Evolutionary conservation across 2,797 vertebrate genomes (phyloP), one percentile per base, ranked within the genome.

Genomic region (Amniataba percoides): DNA sequence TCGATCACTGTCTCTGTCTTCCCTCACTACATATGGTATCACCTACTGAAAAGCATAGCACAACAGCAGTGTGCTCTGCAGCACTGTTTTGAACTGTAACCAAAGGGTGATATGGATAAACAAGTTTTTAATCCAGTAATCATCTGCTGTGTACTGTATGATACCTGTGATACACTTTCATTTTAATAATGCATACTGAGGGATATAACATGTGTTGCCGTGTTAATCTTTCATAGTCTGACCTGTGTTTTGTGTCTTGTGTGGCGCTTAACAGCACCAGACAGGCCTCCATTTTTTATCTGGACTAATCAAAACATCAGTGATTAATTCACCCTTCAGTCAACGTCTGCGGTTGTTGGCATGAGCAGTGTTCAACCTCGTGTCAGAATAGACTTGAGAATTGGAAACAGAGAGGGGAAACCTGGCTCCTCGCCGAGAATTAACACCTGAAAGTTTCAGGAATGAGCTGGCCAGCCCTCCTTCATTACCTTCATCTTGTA

Each of bases 231-330:
- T 34, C 10, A 46, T 18, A n/a, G 53, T 73, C 21, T 67, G 58
- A 49, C 14, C 7, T 61, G 58, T 59, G 64, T 39, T 46, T 45
- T 75, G 66, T 21, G 1, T 69, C 52, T 57, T 72, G 8, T 68
- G 56, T 70, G 1, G 71, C 43, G 70, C 43, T 42, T 67, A 56
- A 74, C 52, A 72, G 6, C 62, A 58, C 36, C 60, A 66, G 31
- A 62, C 60, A 61, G 72, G 21, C 53, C 27, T 21, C 16, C 60
- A 74, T 62, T 71, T 13, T 45, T 71, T 58, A 84, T 76, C 63
- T 43, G 80, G 73, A 73, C 82, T 80, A 78, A 83, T 84, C 64
- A 82, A 84, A 74, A 76, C 81, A 60, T 80, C 74, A 39, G 66
- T 78, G 78, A 74, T 85, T 86, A 64, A 71, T 78, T 74, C 39